Percentiles rank a stretch among this genome's conserved stretches.
Conservation (phyloP, 2,888 invertebrate genomes). For the Erynnis tages region DNA sequence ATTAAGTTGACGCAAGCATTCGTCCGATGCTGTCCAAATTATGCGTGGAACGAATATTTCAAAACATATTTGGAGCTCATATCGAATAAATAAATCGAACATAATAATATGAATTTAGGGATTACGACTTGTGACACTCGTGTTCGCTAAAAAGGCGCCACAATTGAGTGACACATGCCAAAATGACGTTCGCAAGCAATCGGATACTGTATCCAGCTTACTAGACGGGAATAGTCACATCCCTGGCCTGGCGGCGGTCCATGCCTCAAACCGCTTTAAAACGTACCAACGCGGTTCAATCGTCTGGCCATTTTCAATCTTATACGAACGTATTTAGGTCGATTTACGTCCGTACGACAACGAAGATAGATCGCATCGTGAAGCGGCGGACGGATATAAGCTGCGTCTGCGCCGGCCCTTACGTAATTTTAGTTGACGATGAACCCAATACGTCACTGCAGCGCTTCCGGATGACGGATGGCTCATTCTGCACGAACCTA, state of each 20-base stretch:
- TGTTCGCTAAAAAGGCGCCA: conserved; percentile 53
- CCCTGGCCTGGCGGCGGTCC: conserved; percentile 79
- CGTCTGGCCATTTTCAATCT: conserved; percentile 56
- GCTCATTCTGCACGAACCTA: conserved; percentile 49
- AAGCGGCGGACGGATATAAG: conserved; percentile 62
- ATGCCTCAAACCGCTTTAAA: conserved; percentile 50
- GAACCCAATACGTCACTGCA: conserved; percentile 73
- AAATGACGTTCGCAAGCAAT: conserved; percentile 52
- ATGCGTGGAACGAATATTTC: conserved; percentile 15
- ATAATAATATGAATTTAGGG: neutral
- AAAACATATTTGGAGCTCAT: conserved; percentile 7
- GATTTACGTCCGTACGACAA: conserved; percentile 42
- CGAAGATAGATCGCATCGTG: conserved; percentile 46
- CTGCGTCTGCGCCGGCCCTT: conserved; percentile 70
- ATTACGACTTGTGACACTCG: conserved; percentile 2
- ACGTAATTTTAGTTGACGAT: conserved; percentile 74
- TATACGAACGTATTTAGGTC: conserved; percentile 52
- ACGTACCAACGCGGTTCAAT: conserved; percentile 51
- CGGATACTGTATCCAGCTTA: conserved; percentile 63
- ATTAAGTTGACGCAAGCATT: conserved; percentile 16
- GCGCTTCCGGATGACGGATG: conserved; percentile 71
- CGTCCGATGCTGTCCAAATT: conserved; percentile 14
- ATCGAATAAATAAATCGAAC: conserved; percentile 9
- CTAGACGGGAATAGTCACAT: conserved; percentile 80
- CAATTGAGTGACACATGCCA: conserved; percentile 54